These are phyloP conservation scores for Colostygia pectinataria DNA, from an alignment of 2,888 invertebrate genomes.

Conservation along the genomic window DNA sequence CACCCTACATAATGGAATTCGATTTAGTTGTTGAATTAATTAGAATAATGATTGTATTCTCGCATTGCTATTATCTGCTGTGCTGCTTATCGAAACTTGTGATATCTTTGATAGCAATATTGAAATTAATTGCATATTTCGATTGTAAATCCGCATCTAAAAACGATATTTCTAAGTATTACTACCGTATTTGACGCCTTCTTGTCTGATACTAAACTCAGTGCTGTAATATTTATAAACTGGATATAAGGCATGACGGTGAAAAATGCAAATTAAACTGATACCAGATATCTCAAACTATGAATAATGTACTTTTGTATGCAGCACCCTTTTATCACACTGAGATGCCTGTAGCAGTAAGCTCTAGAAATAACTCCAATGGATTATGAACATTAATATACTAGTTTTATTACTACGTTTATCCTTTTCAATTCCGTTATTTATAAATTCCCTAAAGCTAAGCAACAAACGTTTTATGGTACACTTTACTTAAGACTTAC, in stretches of 20 bases:
- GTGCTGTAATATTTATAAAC: slow-evolving; percentile 10
- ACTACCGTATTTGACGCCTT: slow-evolving; percentile 13
- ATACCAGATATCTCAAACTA: slow-evolving; percentile 4
- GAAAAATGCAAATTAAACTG: slow-evolving; percentile 20
- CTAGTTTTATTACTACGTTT: slow-evolving; percentile 25
- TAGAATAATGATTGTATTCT: slow-evolving; percentile 31
- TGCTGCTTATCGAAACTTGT: slow-evolving; percentile 27
- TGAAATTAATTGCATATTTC: slow-evolving; percentile 15
- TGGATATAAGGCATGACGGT: slow-evolving; percentile 12
- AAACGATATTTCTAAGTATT: slow-evolving; percentile 14
- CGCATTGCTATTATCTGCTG: slow-evolving; percentile 24
- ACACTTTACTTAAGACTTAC: slow-evolving; percentile 23
- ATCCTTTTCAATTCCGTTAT: slow-evolving; percentile 29
- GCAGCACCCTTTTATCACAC: no score
- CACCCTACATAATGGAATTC: slow-evolving; percentile 35
- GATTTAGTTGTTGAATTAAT: slow-evolving; percentile 31
- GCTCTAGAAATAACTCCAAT: slow-evolving; percentile 14
- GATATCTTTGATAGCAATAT: slow-evolving; percentile 27
- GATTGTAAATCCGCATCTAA: slow-evolving; percentile 16
- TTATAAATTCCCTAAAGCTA: slow-evolving; percentile 26
- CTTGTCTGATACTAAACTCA: background rate
- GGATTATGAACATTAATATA: slow-evolving; percentile 23
- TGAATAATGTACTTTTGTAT: no score
- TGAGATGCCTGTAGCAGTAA: slow-evolving; percentile 21
- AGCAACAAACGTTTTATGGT: slow-evolving; percentile 26